Conservation (phyloP, 2,888 invertebrate species). For the Pandemis corylana region DNA sequence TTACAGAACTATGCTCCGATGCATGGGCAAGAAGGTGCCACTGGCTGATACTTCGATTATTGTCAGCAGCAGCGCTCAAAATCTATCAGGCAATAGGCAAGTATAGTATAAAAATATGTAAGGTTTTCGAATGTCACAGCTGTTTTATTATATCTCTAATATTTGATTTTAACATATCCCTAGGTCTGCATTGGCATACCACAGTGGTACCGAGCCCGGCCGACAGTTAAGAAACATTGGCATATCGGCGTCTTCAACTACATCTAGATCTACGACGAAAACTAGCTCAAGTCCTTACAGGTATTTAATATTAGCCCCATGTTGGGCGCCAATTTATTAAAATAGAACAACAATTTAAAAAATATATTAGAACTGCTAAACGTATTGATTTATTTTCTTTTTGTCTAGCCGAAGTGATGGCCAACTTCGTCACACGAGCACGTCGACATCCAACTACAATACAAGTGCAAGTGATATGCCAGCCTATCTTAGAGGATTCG, state of each 20-base stretch:
- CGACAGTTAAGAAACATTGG: constrained; percentile 89
- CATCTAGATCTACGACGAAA: constrained; percentile 96
- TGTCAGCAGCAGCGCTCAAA: constrained; percentile 90
- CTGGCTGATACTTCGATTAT: constrained; percentile 90
- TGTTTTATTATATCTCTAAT: background rate
- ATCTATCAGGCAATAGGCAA: constrained; percentile 86
- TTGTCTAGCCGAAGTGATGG: constrained; percentile 88
- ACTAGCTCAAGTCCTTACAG: constrained; percentile 97
- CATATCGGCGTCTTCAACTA: constrained; percentile 97
- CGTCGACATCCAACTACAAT: constrained; percentile 95
- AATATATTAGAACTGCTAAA: no score
- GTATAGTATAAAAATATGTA: constrained; percentile 5
- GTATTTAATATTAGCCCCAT: constrained; percentile 67
- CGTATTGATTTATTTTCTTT: background rate
- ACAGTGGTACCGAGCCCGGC: constrained; percentile 84
- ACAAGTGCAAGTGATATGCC: constrained; percentile 90
- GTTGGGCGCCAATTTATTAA: constrained; percentile 22
- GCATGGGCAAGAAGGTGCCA: constrained; percentile 93
- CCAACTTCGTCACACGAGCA: constrained; percentile 92
- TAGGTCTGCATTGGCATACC: constrained; percentile 93
- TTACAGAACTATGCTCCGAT: constrained; percentile 87
- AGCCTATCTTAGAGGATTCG: constrained; percentile 88
- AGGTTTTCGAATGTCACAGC: background rate
- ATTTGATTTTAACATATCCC: background rate
- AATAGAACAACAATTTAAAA: background rate